Conservation (phyloP, 2,888 invertebrate species). For the Xanthia togata region DNA sequence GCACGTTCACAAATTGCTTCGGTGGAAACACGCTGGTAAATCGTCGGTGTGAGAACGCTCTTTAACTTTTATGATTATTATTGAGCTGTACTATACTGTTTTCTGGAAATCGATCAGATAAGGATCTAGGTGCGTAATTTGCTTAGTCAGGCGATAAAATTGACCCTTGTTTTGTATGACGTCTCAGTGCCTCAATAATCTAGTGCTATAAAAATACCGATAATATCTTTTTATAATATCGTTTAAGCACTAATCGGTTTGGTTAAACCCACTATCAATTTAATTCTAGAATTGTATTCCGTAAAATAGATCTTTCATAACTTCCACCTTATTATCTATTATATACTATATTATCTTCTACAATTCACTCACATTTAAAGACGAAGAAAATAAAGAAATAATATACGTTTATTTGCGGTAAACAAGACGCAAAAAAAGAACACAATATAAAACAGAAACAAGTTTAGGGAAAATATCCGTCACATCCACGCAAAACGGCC, state of each 20-base stretch:
- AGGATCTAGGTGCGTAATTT: slow-evolving; percentile 6
- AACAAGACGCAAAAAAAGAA: too few relatives aligned
- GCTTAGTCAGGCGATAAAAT: background rate
- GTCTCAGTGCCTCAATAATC: slow-evolving; percentile 2
- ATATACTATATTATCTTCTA: too few relatives aligned
- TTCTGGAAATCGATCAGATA: slow-evolving; percentile 4
- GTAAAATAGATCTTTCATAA: too few relatives aligned
- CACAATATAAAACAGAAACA: too few relatives aligned
- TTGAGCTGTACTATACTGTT: background rate
- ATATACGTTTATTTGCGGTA: too few relatives aligned
- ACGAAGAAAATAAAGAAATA: too few relatives aligned
- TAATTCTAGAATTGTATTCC: slow-evolving; percentile 1
- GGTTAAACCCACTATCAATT: background rate
- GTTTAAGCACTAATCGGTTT: slow-evolving; percentile 10
- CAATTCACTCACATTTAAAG: background rate
- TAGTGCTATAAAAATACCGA: slow-evolving; percentile 15
- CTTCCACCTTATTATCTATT: background rate
- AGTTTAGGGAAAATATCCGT: too few relatives aligned
- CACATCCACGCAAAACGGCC: too few relatives aligned
- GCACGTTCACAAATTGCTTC: too few relatives aligned
- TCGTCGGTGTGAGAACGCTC: too few relatives aligned
- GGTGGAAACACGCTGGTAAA: too few relatives aligned
- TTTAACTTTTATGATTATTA: background rate
- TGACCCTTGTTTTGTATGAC: background rate
- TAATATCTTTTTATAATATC: background rate